Evolutionary conservation across 2,888 invertebrate genomes (phyloP), one percentile per base, ranked within the genome.

Genomic region (Scrobipalpa atriplicella): DNA sequence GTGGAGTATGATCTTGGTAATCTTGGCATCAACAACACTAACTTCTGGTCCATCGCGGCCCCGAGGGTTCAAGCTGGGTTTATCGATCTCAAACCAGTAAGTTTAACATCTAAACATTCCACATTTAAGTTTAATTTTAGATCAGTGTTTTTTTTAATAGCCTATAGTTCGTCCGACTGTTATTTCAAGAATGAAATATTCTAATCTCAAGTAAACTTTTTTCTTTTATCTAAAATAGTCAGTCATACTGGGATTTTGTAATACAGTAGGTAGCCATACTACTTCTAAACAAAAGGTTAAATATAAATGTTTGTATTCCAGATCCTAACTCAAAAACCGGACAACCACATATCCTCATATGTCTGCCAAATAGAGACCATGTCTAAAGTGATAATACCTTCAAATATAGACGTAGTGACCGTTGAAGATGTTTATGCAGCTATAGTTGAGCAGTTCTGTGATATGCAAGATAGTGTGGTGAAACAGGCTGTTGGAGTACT

Each of bases 1-100:
- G 68, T 92, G 62, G 89, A 90, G 72, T 1, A 68, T 0, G 78
- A 74, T 0, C 74, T 92, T 29, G 73, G 69, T 16, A 68, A 70
- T 0, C 75, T 87, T 0, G 92, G 91, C 16, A 82, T 92, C 72
- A 92, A 92, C 74, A 85, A 90, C 75, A 90, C 92, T 47, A 88
- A 90, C 76, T 91, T 92, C 81, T 92, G 91, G 92, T 90, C 90
- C 0, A 67, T 90, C 56, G 90, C 90, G 6, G 91, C 90, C 1
- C 88, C 89, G 0, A 73, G 84, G 13, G 75, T 92, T 10, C 81
- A 80, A 3, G 78, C 79, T 0, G 92, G 92, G 1, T 68, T 82
- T n/a, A 72, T 92, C 0, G 72, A 80, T 1, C 72, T 92, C 0
- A 86, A 83, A 69, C 87, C 90, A 73, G 92, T 91, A 76, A 69